Evolutionary conservation across 2,113 vertebrate species (phyloP), one percentile per base, ranked within the genome.

Genomic region (Hydropotes inermis): DNA sequence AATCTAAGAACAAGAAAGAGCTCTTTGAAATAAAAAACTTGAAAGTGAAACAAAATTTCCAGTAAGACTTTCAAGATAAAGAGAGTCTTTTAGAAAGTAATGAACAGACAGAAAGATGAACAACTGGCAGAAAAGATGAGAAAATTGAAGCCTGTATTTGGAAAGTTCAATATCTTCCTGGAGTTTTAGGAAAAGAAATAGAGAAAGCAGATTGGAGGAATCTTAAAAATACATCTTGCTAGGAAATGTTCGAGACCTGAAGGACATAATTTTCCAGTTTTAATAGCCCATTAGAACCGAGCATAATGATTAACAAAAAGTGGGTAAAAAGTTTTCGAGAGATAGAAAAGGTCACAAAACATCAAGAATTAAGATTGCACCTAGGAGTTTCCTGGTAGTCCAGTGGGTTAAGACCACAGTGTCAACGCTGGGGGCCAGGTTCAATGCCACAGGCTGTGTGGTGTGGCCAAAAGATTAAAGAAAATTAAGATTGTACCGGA

Each of bases 11-110:
- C 6, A 57, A 85, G 58, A 61, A 87, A 23, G 76, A 55, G 6
- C 61, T 60, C 70, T 89, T 78, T 83, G 92, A 82, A 50, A 83
- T 91, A 87, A 94, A 88, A 84, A 79, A 13, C n/a, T 39, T 39
- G 74, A 47, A 93, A 91, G 3, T 43, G 78, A 95, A 91, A 60
- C 43, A 95, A 74, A 84, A 91, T 52, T 70, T 86, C 70, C 78
- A 93, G 43, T 83, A 88, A 61, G 78, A 54, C 7, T 45, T 91
- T 19, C 58, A 88, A 76, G 92, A 61, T 23, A 61, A 67, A 94
- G 28, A 74, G 28, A 55, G 45, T 89, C 33, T 85, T 10, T 33
- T 91, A 86, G 76, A 96, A 92, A 74, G 27, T 50, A 74, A 85
- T 1, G 39, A 50, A 39, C 30, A 55, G 45, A 88, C 19, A 84